Conservation (phyloP, 2,113 vertebrate species). For the Shinisaurus crocodilurus region DNA sequence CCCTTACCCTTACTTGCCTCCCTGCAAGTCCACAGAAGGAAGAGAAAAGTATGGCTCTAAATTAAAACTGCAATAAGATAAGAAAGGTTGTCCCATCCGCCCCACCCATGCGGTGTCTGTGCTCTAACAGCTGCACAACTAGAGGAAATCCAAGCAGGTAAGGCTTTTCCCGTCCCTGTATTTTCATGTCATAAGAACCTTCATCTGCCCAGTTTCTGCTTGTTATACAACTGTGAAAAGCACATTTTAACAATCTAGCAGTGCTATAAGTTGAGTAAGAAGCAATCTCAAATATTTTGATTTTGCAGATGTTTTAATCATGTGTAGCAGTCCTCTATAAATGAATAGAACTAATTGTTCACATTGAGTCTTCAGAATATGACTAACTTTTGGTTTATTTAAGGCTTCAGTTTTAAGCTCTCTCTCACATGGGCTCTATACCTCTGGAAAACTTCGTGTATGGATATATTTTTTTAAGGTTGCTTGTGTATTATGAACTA, state of each 20-base stretch:
- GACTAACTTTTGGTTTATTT: background rate
- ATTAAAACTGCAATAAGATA: background rate
- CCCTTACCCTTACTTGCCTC: too few relatives aligned
- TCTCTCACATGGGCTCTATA: background rate
- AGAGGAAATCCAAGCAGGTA: background rate
- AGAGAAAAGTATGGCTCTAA: background rate
- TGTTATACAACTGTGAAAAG: background rate
- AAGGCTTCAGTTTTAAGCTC: background rate
- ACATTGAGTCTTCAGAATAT: background rate
- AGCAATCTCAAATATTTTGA: background rate
- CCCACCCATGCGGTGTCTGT: background rate
- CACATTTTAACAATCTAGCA: background rate
- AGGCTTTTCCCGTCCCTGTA: background rate
- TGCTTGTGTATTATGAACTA: background rate
- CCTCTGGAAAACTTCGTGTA: background rate
- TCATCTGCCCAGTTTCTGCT: background rate
- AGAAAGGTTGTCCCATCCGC: background rate
- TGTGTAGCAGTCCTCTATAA: background rate
- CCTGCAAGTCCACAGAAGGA: background rate
- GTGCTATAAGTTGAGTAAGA: background rate
- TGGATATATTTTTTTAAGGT: background rate
- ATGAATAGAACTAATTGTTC: background rate
- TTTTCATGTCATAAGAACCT: background rate
- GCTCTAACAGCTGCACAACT: background rate
- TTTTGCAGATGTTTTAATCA: background rate